Conservation (phyloP, 2,113 vertebrate genomes). For the Cyanoramphus novaezelandiae region DNA sequence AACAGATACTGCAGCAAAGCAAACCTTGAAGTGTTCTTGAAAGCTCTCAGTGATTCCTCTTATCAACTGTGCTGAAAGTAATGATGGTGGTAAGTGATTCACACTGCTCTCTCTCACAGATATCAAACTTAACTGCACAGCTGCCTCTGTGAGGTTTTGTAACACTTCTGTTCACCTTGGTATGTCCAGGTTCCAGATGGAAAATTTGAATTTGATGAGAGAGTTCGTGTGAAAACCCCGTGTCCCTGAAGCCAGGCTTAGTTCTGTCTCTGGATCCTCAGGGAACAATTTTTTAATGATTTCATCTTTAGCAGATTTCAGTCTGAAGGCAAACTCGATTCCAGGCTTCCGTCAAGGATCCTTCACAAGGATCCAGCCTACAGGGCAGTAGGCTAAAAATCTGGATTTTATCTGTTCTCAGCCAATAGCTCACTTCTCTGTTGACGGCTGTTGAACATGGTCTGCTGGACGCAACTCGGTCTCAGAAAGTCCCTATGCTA, state of each 20-base stretch:
- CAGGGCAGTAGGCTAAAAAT: background rate
- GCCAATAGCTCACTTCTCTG: background rate
- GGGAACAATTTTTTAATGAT: background rate
- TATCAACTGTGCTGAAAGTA: background rate
- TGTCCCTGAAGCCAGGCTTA: background rate
- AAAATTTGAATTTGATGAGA: background rate
- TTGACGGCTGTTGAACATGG: background rate
- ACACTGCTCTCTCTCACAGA: background rate
- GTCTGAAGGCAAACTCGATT: background rate
- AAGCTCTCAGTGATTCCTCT: background rate
- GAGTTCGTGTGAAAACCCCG: background rate
- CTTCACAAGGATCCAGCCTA: background rate
- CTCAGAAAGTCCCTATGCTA: background rate
- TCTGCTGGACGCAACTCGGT: background rate
- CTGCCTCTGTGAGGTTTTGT: background rate
- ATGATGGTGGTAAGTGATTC: background rate
- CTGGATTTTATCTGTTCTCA: background rate
- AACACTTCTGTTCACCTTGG: background rate
- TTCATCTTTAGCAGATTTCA: background rate
- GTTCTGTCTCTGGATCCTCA: background rate
- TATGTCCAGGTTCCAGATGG: background rate
- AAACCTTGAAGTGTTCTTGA: slow-evolving; percentile 59
- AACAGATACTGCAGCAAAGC: slow-evolving; percentile 19
- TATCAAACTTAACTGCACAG: background rate
- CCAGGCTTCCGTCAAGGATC: background rate